Evolutionary conservation across 2,797 vertebrate species (phyloP).

Genomic region (Vireo griseus): DNA sequence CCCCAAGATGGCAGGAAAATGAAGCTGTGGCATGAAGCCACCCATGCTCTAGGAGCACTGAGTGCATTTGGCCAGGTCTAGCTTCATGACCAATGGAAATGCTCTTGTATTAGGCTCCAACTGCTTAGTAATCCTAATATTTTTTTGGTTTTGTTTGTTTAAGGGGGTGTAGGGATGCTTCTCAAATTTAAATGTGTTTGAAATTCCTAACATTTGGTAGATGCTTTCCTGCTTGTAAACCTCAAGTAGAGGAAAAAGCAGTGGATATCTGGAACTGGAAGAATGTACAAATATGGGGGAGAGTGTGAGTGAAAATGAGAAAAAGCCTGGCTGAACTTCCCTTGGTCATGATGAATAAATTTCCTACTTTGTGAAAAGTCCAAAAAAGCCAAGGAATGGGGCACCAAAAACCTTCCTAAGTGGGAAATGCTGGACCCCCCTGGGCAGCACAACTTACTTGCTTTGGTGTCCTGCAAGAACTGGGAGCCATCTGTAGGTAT

Average conservation of each 20-base stretch:
- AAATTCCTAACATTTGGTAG: background rate
- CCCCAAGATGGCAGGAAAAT: background rate
- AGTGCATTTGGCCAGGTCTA: background rate
- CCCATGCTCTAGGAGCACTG: background rate
- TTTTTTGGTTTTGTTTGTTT: background rate
- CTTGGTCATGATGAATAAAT: background rate
- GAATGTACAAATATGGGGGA: background rate
- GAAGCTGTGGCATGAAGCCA: background rate
- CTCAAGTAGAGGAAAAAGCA: background rate
- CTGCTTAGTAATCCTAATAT: background rate
- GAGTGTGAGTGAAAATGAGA: background rate
- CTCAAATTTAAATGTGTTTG: background rate
- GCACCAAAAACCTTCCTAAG: background rate
- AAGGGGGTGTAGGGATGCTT: background rate
- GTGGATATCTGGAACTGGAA: background rate
- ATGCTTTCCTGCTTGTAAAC: conserved; percentile 2
- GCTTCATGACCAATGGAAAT: background rate
- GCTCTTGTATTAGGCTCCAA: background rate
- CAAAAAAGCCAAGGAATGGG: background rate
- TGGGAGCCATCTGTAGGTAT: background rate
- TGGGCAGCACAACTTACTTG: background rate
- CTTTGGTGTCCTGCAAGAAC: background rate
- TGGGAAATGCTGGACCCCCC: background rate
- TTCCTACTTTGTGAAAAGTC: background rate
- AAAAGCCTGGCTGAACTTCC: background rate